These are phyloP conservation scores for Danio choprae DNA, from an alignment of 2,797 vertebrate species.

Conservation along the genomic window DNA sequence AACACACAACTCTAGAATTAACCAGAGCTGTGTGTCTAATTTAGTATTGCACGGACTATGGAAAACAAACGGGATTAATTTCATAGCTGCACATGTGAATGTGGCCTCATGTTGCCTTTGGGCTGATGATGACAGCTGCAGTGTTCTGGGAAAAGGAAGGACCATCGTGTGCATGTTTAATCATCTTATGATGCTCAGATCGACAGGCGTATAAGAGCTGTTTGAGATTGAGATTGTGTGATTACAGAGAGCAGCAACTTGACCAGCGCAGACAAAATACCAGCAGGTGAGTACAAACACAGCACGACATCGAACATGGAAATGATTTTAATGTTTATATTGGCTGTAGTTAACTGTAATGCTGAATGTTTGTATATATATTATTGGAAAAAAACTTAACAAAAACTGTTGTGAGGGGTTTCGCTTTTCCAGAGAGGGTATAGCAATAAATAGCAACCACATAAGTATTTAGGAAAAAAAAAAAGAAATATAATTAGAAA, in stretches of 20 bases:
- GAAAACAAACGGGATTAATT: slow-evolving; percentile 28
- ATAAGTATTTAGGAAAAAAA: not conserved
- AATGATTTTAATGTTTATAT: not conserved
- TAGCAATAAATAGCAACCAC: not conserved
- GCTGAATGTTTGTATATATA: not conserved
- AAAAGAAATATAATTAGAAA: too few species aligned
- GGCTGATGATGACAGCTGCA: not conserved
- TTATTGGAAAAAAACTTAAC: not conserved
- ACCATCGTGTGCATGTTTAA: slow-evolving; percentile 15
- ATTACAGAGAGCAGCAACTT: not conserved
- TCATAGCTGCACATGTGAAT: not conserved
- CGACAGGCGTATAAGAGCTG: slow-evolving; percentile 15
- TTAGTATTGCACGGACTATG: not conserved
- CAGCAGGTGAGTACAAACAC: slow-evolving; percentile 20
- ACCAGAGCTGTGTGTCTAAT: not conserved
- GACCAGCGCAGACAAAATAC: not conserved
- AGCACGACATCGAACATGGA: not conserved
- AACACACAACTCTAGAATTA: not conserved
- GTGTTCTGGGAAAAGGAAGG: slow-evolving; percentile 35
- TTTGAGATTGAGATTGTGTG: not conserved
- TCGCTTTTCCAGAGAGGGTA: not conserved
- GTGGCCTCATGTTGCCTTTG: not conserved
- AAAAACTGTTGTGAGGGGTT: too few species aligned
- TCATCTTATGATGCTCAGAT: slow-evolving; percentile 36
- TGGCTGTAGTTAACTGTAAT: not conserved